Percentiles rank a stretch among this genome's conserved stretches.
Conservation (phyloP, 2,797 vertebrate species). For the Ambastaia sidthimunki region DNA sequence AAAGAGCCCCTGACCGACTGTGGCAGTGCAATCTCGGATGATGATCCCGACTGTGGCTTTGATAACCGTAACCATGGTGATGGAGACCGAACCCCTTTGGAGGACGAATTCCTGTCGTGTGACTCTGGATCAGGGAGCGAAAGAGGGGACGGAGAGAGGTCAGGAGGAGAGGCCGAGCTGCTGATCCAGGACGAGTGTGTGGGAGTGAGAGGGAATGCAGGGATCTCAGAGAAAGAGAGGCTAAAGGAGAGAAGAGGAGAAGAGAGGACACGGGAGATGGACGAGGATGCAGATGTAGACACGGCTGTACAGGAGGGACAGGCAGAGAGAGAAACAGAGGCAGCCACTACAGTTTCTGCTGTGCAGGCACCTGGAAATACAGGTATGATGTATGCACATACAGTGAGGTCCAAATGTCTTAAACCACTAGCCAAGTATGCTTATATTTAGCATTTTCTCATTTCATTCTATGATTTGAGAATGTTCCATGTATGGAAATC, state of each 20-base stretch:
- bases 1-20: slow-evolving; percentile 87
- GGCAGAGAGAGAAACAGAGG: slow-evolving; percentile 60
- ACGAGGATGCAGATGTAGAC: slow-evolving; percentile 96
- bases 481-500: neutral
- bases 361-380: slow-evolving; percentile 25
- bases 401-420: neutral
- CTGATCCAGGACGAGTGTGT: slow-evolving; percentile 86
- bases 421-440: too few relatives aligned
- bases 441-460: too few relatives aligned
- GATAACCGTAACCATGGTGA: slow-evolving; percentile 72
- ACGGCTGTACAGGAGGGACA: slow-evolving; percentile 77
- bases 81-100: slow-evolving; percentile 89
- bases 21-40: slow-evolving; percentile 64
- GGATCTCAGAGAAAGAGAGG: slow-evolving; percentile 94
- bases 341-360: slow-evolving; percentile 44
- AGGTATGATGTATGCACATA: slow-evolving; percentile 33
- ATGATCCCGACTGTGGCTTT: slow-evolving; percentile 26
- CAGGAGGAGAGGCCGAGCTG: slow-evolving; percentile 81
- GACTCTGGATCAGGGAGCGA: slow-evolving; percentile 95
- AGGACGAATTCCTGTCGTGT: slow-evolving; percentile 96
- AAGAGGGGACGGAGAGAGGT: slow-evolving; percentile 80
- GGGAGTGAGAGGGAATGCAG: slow-evolving; percentile 66
- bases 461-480: neutral
- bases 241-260: slow-evolving; percentile 88
- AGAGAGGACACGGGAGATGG: slow-evolving; percentile 84